phyloP scores from a whole-genome alignment of 2,888 invertebrate species.

The Nasonovia ribisnigri region DNA sequence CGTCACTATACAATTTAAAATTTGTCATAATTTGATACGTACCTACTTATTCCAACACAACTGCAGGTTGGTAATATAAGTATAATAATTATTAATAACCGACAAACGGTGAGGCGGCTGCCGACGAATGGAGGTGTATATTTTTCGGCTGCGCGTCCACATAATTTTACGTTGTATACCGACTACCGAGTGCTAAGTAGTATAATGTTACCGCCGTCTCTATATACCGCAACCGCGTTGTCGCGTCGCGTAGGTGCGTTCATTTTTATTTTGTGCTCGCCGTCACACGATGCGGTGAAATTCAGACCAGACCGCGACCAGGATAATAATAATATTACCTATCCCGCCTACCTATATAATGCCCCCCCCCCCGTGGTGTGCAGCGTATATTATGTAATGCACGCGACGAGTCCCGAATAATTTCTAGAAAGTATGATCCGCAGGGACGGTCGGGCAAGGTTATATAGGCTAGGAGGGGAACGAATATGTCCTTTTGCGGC shows the following conservation, averaged over 20 bases:
- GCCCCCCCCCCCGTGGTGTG: background rate
- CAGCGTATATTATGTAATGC: background rate
- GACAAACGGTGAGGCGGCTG: background rate
- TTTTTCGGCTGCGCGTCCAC: background rate
- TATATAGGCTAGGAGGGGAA: background rate
- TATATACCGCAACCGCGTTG: background rate
- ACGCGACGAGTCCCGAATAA: background rate
- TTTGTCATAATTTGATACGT: conserved; percentile 3
- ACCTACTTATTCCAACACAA: background rate
- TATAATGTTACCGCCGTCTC: background rate
- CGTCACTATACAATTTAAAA: background rate
- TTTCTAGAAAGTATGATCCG: background rate
- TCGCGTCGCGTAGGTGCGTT: background rate
- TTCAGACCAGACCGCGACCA: background rate
- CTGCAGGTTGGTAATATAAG: background rate
- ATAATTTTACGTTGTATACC: background rate
- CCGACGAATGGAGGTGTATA: background rate
- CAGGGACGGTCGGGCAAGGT: background rate
- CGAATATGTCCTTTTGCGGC: background rate
- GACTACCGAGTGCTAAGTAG: background rate
- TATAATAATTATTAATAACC: background rate
- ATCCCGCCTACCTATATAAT: background rate
- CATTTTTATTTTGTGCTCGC: background rate
- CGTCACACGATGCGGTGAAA: background rate
- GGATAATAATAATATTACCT: background rate